These are phyloP conservation scores for Encarsia formosa DNA, from an alignment of 2,888 invertebrate species.

Conservation along the genomic window DNA sequence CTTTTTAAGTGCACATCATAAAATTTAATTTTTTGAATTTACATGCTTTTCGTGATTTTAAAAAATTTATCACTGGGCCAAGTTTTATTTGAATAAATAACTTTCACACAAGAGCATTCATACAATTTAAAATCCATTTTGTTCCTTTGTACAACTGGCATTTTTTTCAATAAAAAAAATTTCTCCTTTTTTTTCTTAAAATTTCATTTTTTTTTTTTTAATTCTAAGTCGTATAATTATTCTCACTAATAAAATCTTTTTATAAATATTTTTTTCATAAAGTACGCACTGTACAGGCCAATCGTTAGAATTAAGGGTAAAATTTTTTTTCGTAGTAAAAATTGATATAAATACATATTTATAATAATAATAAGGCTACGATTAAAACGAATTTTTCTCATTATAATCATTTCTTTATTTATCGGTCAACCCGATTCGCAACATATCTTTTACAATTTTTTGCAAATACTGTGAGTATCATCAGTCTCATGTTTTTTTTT, in stretches of 20 bases:
- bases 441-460: conserved; percentile 39
- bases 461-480: conserved; percentile 47
- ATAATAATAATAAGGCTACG: conserved; percentile 40
- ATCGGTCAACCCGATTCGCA: conserved; percentile 5
- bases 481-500: conserved; percentile 48
- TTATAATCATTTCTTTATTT: conserved; percentile 17
- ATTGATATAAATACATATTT: conserved; percentile 31
- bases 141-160: conserved; percentile 47
- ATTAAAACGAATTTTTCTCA: conserved; percentile 24
- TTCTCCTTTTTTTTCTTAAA: conserved; percentile 7
- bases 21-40: too few relatives aligned
- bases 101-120: conserved; percentile 3
- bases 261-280: conserved; percentile 1
- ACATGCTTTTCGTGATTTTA: too few relatives aligned
- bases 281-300: conserved; percentile 25
- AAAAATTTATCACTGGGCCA: conserved; percentile 32
- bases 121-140: conserved; percentile 11
- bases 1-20: too few relatives aligned
- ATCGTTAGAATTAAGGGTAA: conserved; percentile 8
- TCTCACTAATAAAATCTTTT: conserved; percentile 40
- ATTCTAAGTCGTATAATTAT: conserved; percentile 46
- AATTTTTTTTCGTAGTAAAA: conserved; percentile 2
- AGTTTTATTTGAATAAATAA: conserved; percentile 25
- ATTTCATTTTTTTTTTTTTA: conserved; percentile 28
- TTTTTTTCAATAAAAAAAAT: conserved; percentile 30